Conservation (phyloP, 1,140 invertebrate species). For the Lordiphosa mommai region DNA sequence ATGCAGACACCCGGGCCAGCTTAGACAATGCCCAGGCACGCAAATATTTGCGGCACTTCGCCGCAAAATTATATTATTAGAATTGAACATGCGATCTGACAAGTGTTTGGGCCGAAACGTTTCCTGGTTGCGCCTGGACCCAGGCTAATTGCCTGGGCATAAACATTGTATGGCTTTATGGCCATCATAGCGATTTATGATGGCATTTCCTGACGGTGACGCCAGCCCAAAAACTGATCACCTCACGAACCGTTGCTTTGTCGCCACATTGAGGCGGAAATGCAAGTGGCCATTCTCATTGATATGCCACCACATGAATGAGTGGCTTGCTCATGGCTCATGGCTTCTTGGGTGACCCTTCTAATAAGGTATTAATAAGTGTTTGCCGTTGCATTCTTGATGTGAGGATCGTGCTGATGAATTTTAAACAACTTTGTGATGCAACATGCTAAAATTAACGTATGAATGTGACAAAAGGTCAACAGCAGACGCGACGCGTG, state of each 20-base stretch:
- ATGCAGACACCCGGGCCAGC: conserved; percentile 47
- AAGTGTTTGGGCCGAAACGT: conserved; percentile 53
- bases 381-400: conserved; percentile 59
- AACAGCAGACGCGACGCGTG: conserved; percentile 36
- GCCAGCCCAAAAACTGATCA: conserved; percentile 30
- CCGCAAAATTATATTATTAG: conserved; percentile 79
- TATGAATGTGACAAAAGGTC: conserved; percentile 62
- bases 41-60: too few relatives aligned
- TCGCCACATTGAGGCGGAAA: conserved; percentile 45
- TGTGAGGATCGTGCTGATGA: conserved; percentile 42
- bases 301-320: conserved; percentile 48
- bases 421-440: conserved; percentile 51
- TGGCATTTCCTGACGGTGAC: conserved; percentile 55
- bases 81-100: conserved; percentile 79
- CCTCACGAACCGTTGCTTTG: conserved; percentile 40
- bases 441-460: conserved; percentile 67
- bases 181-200: conserved; percentile 55
- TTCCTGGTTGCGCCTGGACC: conserved; percentile 62
- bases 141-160: conserved; percentile 56
- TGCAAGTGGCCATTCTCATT: conserved; percentile 55
- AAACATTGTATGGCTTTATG: conserved; percentile 20
- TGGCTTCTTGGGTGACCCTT: conserved; percentile 32
- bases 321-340: conserved; percentile 1
- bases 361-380: conserved; percentile 75
- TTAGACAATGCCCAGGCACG: conserved; percentile 62